Evolutionary conservation across 1,140 invertebrate species (phyloP), one percentile per base, ranked within the genome.

Genomic region (Phymastichus coffea): DNA sequence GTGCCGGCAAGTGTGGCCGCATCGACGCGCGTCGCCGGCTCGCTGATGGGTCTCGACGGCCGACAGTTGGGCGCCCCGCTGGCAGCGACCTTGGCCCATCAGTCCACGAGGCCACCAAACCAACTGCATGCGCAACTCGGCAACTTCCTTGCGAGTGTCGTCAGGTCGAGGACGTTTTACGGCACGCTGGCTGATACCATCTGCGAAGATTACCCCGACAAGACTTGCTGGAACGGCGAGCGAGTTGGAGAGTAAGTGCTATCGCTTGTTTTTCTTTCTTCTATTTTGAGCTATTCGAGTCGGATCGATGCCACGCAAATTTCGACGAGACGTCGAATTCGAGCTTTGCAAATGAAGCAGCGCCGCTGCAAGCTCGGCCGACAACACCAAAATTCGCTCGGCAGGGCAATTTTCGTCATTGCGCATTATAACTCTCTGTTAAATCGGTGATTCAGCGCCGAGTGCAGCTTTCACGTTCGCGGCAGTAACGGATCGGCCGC

Each of bases 141-240:
- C 28, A 83, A 85, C 60, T 88, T 89, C 71, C 76, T 88, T 28
- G 83, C 84, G 2, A 85, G 84, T 28, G 81, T 89, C 37, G 80
- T 81, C 14, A 82, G 83, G 61, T 88, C 84, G n/a, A 85, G 85
- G 61, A 85, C 86, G 46, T 88, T 90, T 67, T 91, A 89, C 68
- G 81, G 80, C 14, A 84, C 83, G 55, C 71, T 91, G 4, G 86
- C 87, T 1, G 88, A 90, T 69, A 80, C 82, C 33, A 76, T 90
- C 30, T 91, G 89, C 71, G 82, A 82, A 17, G 82, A 84, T 7
- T 78, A 80, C 55, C 74, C 74, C 17, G 72, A 78, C 61, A 71
- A 68, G 47, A 66, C 60, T 41, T 91, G 89, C 71, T 91, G 89
- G 89, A 91, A 90, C 69, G 89, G 88, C 33, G 84, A 88, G 63